These are phyloP conservation scores for Coenonympha glycerion DNA, from an alignment of 2,888 invertebrate genomes.

Conservation along the genomic window DNA sequence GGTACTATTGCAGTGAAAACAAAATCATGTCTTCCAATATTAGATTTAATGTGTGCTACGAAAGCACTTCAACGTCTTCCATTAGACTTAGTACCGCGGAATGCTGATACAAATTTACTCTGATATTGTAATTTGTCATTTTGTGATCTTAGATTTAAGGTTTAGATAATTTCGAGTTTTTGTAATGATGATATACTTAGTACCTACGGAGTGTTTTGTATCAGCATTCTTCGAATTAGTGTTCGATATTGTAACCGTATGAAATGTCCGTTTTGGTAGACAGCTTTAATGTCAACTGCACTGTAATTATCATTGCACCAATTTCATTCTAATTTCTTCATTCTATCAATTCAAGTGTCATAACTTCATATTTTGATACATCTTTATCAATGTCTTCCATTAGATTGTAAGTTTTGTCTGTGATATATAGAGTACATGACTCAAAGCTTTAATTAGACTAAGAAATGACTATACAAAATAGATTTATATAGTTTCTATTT, in stretches of 20 bases:
- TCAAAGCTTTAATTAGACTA: constrained; percentile 62
- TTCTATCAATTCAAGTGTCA: constrained; percentile 41
- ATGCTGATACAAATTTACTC: constrained; percentile 37
- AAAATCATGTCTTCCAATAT: constrained; percentile 73
- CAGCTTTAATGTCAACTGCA: constrained; percentile 71
- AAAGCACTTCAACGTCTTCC: constrained; percentile 61
- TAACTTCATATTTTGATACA: constrained; percentile 19
- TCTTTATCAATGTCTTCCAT: constrained; percentile 58
- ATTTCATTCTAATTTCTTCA: constrained; percentile 39
- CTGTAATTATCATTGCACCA: constrained; percentile 68
- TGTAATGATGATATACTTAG: no score
- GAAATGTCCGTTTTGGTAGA: constrained; percentile 70
- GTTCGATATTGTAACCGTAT: constrained; percentile 46
- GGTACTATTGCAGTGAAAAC: constrained; percentile 68
- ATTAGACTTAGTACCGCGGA: constrained; percentile 65
- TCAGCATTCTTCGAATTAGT: constrained; percentile 46
- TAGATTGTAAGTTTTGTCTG: constrained; percentile 55
- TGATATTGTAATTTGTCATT: constrained; percentile 40
- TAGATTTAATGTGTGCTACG: constrained; percentile 60
- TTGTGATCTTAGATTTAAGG: constrained; percentile 27
- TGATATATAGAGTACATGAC: constrained; percentile 55
- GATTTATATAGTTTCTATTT: constrained; percentile 10
- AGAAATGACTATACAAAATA: constrained; percentile 18
- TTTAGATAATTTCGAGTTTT: constrained; percentile 33
- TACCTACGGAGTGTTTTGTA: constrained; percentile 39